Conservation (phyloP, 2,797 vertebrate species). For the Bradypodion pumilum region DNA sequence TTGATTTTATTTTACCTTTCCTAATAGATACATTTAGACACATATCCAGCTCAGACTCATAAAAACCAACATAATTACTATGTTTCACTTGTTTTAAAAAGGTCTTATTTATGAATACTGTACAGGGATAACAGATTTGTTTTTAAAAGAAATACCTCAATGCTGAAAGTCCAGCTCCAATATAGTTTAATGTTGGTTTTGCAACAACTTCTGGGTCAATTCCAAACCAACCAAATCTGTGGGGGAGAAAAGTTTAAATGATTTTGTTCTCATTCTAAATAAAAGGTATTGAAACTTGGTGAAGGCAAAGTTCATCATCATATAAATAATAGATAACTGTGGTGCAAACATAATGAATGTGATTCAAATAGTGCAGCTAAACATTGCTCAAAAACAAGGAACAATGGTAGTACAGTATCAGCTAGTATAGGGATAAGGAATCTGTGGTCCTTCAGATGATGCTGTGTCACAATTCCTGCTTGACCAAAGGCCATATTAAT, state of each 20-base stretch:
- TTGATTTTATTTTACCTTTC: background rate
- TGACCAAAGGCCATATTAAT: background rate
- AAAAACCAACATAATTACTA: background rate
- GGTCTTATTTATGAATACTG: background rate
- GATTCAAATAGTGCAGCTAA: no score
- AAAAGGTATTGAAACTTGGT: background rate
- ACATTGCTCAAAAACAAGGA: background rate
- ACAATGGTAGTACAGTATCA: background rate
- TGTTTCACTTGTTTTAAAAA: background rate
- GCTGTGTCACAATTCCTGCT: background rate
- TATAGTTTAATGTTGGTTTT: constrained; percentile 84
- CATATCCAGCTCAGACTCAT: background rate
- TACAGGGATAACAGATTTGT: background rate
- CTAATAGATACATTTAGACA: background rate
- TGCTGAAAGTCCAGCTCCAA: constrained; percentile 86
- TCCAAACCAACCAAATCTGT: constrained; percentile 93
- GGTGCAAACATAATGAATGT: background rate
- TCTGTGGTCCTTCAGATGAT: background rate
- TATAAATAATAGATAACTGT: background rate
- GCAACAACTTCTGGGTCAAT: constrained; percentile 83
- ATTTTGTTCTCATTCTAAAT: background rate
- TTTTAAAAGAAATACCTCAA: constrained; percentile 80
- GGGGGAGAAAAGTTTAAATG: background rate
- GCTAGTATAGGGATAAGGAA: background rate
- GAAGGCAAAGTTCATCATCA: background rate